phyloP scores from a whole-genome alignment of 2,113 vertebrate genomes.

The Chiloscyllium plagiosum region DNA sequence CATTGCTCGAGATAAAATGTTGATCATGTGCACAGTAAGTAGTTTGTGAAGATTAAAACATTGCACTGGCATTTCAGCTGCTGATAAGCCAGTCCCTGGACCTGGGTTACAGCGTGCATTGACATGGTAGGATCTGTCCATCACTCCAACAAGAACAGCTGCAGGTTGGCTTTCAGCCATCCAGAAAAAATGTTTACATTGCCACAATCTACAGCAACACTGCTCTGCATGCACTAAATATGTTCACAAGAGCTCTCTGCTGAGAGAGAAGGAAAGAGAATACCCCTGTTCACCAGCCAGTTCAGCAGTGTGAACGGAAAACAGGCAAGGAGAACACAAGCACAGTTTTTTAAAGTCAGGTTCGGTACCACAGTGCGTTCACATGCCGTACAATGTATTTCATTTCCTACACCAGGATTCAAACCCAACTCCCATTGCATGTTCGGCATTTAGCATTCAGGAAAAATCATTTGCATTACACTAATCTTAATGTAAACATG shows the following conservation, averaged over 20 bases:
- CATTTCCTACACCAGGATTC: no score
- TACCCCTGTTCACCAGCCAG: not conserved
- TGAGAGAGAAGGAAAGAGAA: not conserved
- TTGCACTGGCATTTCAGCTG: not conserved
- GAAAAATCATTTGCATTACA: not conserved
- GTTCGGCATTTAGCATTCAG: not conserved
- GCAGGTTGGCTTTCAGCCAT: not conserved
- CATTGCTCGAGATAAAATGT: not conserved
- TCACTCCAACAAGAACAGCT: not conserved
- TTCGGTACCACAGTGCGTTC: not conserved
- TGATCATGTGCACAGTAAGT: not conserved
- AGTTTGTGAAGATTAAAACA: not conserved
- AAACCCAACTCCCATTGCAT: not conserved
- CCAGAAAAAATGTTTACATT: conserved; percentile 10
- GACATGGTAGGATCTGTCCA: not conserved
- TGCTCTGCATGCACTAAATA: not conserved
- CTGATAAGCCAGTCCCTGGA: not conserved
- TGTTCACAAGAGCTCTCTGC: not conserved
- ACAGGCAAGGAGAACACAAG: not conserved
- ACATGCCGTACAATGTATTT: not conserved
- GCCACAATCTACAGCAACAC: not conserved
- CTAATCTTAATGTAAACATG: not conserved
- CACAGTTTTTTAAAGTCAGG: not conserved
- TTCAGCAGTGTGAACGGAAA: not conserved
- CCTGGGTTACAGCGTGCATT: not conserved